A percentile compares a stretch with the other conserved stretches of the same genome.
phyloP scores from a whole-genome alignment of 2,888 invertebrate species.

The Pimpla rufipes region DNA sequence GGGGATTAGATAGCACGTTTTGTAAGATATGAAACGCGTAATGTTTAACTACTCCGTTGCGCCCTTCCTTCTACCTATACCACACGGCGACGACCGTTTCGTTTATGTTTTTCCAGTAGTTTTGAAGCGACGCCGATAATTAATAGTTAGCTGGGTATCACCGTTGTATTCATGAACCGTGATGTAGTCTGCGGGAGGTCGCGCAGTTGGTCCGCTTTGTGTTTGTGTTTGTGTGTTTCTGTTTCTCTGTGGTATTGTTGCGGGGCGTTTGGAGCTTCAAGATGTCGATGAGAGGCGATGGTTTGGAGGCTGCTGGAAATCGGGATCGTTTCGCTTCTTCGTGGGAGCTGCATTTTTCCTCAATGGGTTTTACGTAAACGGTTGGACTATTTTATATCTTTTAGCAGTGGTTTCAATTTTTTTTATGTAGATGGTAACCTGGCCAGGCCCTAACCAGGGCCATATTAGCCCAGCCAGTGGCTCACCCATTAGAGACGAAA shows the following conservation, averaged over 20 bases:
- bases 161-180: slow-evolving; percentile 5
- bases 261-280: slow-evolving; percentile 26
- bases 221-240: too few relatives aligned
- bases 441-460: too few relatives aligned
- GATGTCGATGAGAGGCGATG: slow-evolving; percentile 1
- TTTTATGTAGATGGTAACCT: too few relatives aligned
- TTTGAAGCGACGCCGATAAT: slow-evolving; percentile 83
- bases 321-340: slow-evolving; percentile 9
- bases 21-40: slow-evolving; percentile 85
- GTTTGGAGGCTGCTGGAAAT: slow-evolving; percentile 12
- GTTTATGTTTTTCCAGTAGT: slow-evolving; percentile 61
- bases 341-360: background rate
- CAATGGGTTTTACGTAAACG: background rate
- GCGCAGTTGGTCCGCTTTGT: slow-evolving; percentile 35
- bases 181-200: slow-evolving; percentile 26
- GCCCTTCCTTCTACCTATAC: slow-evolving; percentile 68
- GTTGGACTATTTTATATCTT: too few relatives aligned
- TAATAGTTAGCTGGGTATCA: slow-evolving; percentile 82
- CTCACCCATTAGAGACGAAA: too few relatives aligned
- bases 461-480: too few relatives aligned
- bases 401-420: too few relatives aligned
- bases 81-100: slow-evolving; percentile 37
- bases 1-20: slow-evolving; percentile 84
- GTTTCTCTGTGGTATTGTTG: background rate
- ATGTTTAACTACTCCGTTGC: slow-evolving; percentile 83